Evolutionary conservation across 2,888 invertebrate species (phyloP).

Genomic region (Norana najaformis): DNA sequence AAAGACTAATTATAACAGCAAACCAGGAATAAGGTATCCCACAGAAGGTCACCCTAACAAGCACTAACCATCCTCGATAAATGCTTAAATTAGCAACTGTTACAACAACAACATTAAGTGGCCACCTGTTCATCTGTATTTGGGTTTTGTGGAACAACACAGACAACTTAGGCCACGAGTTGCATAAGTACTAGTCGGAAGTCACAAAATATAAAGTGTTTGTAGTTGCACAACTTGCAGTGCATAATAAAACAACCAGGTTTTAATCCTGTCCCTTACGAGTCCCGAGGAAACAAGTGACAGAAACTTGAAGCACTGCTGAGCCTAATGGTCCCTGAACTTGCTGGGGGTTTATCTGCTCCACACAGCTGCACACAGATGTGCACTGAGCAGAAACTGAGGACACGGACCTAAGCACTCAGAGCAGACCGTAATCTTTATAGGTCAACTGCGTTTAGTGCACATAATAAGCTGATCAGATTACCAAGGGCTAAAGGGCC

Average conservation of each 20-base stretch:
- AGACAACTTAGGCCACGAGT: too few species aligned
- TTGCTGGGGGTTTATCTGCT: not conserved
- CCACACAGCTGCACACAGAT: not conserved
- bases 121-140: not conserved
- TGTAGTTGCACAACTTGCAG: not conserved
- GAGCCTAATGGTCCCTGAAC: not conserved
- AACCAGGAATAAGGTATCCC: not conserved
- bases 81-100: not conserved
- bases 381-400: not conserved
- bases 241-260: not conserved
- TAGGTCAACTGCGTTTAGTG: not conserved
- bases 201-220: not conserved
- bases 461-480: slow-evolving; percentile 1
- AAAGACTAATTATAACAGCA: too few species aligned
- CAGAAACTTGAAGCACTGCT: not conserved
- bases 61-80: not conserved
- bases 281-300: not conserved
- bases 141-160: not conserved
- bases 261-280: not conserved
- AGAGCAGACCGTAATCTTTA: not conserved
- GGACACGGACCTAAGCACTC: not conserved
- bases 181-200: not conserved
- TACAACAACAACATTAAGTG: not conserved
- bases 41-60: not conserved
- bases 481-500: not conserved